Base-by-base conservation (phyloP, 2,888 invertebrate species). In the Leucophenga montana region DNA sequence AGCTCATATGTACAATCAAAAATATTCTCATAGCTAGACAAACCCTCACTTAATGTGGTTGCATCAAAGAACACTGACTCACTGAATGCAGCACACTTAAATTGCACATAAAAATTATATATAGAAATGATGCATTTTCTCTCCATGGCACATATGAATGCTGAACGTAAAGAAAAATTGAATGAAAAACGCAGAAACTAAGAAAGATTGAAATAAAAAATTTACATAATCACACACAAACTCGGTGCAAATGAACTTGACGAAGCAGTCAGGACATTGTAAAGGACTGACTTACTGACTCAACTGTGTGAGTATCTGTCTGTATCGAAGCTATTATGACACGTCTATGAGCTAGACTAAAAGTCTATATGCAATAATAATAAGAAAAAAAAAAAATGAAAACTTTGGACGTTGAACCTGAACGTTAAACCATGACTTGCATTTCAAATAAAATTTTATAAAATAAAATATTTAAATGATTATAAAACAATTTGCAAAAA, bases 191-290 rank as follows among this genome's bases (percentile, higher is more conserved):
- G 22, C 57, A 27, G 14, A n/a, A n/a, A n/a, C 57, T 27, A 57
- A 6, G 4, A 27, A 20, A 57, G 27, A 22, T 20, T 46, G 16
- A 33, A 64, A 48, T 48, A 50, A 50, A 39, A 50, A 69, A 72
- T 71, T 67, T 54, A 50, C 68, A 73, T 70, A 72, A 72, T 66
- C 54, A 64, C 70, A 59, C 54, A 66, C 70, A 59, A 61, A 59
- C 72, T 67, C 62, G 66, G 68, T 73, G 71, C 68, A 73, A 77
- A 73, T 68, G 71, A 73, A 73, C 66, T 75, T 78, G 73, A 80
- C 16, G 61, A 0, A 16, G 31, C 16, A 9, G 31, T 6, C 57
- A 27, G 57, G 39, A 39, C 39, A 11, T 39, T 8, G 11, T 11
- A 33, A 33, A 33, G 33, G 8, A 3, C 39, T 39, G 39, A 39